A percentile compares a stretch with the other conserved stretches of the same genome.
Evolutionary conservation across 2,113 vertebrate genomes (phyloP).

Genomic region (Indicator indicator): DNA sequence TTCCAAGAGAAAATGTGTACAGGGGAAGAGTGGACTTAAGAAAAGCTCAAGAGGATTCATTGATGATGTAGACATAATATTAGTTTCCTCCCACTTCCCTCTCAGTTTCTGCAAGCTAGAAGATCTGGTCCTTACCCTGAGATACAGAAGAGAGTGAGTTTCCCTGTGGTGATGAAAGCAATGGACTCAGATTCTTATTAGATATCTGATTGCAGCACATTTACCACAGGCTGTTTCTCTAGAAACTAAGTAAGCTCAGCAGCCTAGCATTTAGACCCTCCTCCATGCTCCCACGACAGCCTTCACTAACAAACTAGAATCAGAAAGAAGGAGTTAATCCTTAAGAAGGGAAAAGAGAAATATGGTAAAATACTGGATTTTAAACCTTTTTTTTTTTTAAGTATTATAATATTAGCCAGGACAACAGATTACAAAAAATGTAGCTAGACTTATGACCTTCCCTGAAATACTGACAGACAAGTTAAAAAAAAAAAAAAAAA

Average conservation of each 20-base stretch:
- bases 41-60: neutral
- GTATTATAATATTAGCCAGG: neutral
- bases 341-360: neutral
- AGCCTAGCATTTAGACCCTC: neutral
- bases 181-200: neutral
- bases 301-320: neutral
- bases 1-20: neutral
- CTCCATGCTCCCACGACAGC: neutral
- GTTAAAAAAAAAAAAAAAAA: constrained; percentile 14
- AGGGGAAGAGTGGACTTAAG: neutral
- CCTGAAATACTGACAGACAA: neutral
- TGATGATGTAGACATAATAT: neutral
- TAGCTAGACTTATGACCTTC: neutral
- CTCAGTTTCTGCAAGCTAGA: neutral
- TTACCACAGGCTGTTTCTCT: neutral
- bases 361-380: neutral
- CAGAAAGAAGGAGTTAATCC: constrained; percentile 2
- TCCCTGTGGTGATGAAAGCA: neutral
- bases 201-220: neutral
- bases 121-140: neutral
- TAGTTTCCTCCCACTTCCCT: neutral
- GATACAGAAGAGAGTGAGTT: neutral
- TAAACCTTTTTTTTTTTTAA: neutral
- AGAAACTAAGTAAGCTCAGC: neutral
- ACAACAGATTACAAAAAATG: neutral